Evolutionary conservation across 1,140 invertebrate species (phyloP).

Genomic region (Leucophenga varia): DNA sequence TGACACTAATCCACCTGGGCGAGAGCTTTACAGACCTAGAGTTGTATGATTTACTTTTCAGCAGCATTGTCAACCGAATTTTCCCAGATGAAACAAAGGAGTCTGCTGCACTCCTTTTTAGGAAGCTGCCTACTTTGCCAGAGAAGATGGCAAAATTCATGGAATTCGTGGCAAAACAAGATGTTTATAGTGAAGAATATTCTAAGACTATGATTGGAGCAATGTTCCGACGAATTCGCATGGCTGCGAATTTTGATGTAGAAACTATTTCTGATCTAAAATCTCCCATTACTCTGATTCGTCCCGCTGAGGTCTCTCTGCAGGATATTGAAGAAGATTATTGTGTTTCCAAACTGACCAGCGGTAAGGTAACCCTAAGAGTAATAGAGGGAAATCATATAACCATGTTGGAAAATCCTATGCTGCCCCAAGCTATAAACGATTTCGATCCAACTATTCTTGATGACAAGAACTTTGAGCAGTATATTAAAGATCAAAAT

Average conservation of each 20-base stretch:
- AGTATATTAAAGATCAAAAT: slow-evolving; percentile 33
- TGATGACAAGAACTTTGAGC: slow-evolving; percentile 48
- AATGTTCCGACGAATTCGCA: slow-evolving; percentile 63
- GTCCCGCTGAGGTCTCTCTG: slow-evolving; percentile 61
- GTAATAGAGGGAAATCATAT: slow-evolving; percentile 71
- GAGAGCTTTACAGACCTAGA: slow-evolving; percentile 56
- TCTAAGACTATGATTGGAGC: slow-evolving; percentile 56
- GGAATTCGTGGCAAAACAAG: slow-evolving; percentile 43
- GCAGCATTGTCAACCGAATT: slow-evolving; percentile 59
- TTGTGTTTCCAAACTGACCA: slow-evolving; percentile 61
- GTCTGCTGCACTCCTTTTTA: slow-evolving; percentile 53
- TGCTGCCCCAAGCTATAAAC: slow-evolving; percentile 66
- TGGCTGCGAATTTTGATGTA: slow-evolving; percentile 60
- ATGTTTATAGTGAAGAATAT: slow-evolving; percentile 59
- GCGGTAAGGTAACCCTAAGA: slow-evolving; percentile 59
- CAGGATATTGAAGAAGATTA: slow-evolving; percentile 65
- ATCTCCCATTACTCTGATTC: slow-evolving; percentile 65
- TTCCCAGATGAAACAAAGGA: slow-evolving; percentile 61
- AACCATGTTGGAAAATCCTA: slow-evolving; percentile 67
- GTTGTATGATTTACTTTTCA: slow-evolving; percentile 61
- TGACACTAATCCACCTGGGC: slow-evolving; percentile 52
- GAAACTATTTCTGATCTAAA: slow-evolving; percentile 50
- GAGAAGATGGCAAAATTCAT: slow-evolving; percentile 41
- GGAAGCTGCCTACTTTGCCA: slow-evolving; percentile 29
- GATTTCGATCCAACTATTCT: slow-evolving; percentile 41